Conservation (phyloP, 2,113 vertebrate species). For the Cryptotis parvus region DNA sequence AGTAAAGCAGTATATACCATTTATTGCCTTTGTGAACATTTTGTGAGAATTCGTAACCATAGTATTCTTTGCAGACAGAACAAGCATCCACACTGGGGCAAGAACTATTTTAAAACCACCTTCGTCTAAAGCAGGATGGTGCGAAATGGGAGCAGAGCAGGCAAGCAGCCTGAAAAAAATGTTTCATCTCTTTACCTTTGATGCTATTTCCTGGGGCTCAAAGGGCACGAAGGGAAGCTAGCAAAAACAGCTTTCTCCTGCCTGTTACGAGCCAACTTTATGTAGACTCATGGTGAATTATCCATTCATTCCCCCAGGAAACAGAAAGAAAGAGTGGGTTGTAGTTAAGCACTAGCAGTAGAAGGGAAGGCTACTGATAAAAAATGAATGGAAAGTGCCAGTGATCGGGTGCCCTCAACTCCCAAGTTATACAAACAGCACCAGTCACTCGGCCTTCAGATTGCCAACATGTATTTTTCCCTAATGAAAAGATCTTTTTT, state of each 20-base stretch:
- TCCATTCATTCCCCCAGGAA: conserved; percentile 24
- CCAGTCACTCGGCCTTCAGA: conserved; percentile 4
- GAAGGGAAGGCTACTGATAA: not conserved
- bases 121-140: not conserved
- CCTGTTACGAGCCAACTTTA: conserved; percentile 37
- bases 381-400: not conserved
- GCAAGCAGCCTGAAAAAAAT: not conserved
- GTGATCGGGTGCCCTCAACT: not conserved
- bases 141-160: not conserved
- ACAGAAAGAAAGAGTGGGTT: conserved; percentile 33
- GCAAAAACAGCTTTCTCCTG: not conserved
- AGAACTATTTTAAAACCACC: not conserved
- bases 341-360: conserved; percentile 34
- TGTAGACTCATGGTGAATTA: conserved; percentile 20
- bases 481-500: not conserved
- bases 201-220: conserved; percentile 15
- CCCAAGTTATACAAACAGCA: conserved; percentile 19
- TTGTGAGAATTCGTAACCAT: conserved; percentile 30
- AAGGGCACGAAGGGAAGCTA: conserved; percentile 6
- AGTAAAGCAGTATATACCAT: conserved; percentile 30
- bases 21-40: not conserved
- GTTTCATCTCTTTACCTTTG: not conserved
- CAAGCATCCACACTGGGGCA: not conserved
- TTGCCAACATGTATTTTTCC: not conserved
- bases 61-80: not conserved